These are phyloP conservation scores for Drosophila nigromelanica DNA, from an alignment of 1,140 invertebrate genomes.

Conservation along the genomic window DNA sequence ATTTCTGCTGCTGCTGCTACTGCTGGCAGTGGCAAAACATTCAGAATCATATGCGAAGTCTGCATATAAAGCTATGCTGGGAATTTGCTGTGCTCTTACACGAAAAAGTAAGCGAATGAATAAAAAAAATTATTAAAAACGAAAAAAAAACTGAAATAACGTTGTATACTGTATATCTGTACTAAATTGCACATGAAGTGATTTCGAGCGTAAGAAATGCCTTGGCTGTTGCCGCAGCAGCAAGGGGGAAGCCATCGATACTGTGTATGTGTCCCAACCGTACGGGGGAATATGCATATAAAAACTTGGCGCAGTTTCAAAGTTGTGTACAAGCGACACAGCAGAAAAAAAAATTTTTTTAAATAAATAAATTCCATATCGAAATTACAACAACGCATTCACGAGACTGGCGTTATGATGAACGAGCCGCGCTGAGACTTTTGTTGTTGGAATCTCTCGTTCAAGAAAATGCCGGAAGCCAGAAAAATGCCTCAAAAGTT, in stretches of 20 bases:
- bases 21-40: constrained; percentile 48
- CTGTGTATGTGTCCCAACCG: constrained; percentile 24
- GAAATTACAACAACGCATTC: constrained; percentile 67
- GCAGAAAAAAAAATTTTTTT: constrained; percentile 13
- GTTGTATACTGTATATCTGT: constrained; percentile 57
- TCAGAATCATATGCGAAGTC: constrained; percentile 51
- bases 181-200: constrained; percentile 80
- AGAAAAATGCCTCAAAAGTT: constrained; percentile 40
- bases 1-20: constrained; percentile 29
- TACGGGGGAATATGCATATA: constrained; percentile 58
- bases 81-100: constrained; percentile 57
- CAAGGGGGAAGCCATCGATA: constrained; percentile 56
- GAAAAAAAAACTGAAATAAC: constrained; percentile 20
- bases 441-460: constrained; percentile 21
- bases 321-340: constrained; percentile 31
- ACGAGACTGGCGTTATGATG: constrained; percentile 54
- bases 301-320: constrained; percentile 80
- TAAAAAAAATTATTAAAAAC: constrained; percentile 18
- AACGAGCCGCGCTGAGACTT: constrained; percentile 49
- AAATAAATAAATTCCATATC: constrained; percentile 62
- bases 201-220: constrained; percentile 79
- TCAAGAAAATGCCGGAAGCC: constrained; percentile 67
- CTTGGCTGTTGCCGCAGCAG: constrained; percentile 15
- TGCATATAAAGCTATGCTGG: constrained; percentile 70
- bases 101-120: constrained; percentile 33